Base-by-base conservation (phyloP, 2,888 invertebrate genomes). In the Tiliacea citrago region DNA sequence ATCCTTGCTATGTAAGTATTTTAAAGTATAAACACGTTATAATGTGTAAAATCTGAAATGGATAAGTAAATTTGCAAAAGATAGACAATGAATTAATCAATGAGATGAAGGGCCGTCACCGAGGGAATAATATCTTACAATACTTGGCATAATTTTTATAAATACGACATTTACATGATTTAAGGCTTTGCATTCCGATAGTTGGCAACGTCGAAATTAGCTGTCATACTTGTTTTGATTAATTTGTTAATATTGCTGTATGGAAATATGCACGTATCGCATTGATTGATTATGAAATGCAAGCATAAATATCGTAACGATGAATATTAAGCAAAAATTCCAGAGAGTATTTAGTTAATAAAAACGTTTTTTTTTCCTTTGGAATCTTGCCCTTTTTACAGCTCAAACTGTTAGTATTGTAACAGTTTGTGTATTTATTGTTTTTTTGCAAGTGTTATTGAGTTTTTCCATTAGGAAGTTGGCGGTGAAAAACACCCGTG, bases 1-100 rank as follows among this genome's bases (percentile, higher is more conserved):
- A 91, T 77, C 77, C 87, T 29, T 96, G 96, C 78, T 89, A 89
- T 75, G 96, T 96, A 92, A 55, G 95, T 93, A 79, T 6, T 51
- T 16, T n/a, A n/a, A 49, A 49, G 21, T 49, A 66, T 35, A 35
- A 35, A 66, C 16, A 51, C 35, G 35, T n/a, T 49, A 49, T 35
- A n/a, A 49, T 66, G 6, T 51, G 7, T 49, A n/a, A 65, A n/a
- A 49, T n/a, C 6, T 35, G 35, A 51, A 49, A 16, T 49, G 49
- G 6, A 21, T 49, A n/a, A n/a, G 49, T 13, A 47, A 9, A 49
- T 65, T 21, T 65, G 13, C 13, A 62, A 5, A 63, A 62, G 42
- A 24, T 18, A 3, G 10, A 24, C 24, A 18, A 1, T 39, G 39
- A n/a, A 62, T 10, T 10, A 45, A 3, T 24, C 6, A 10, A 24